A percentile compares a stretch with the other conserved stretches of the same genome.
These are phyloP conservation scores for Diorhabda sublineata DNA, from an alignment of 1,140 invertebrate genomes.

Conservation along the genomic window DNA sequence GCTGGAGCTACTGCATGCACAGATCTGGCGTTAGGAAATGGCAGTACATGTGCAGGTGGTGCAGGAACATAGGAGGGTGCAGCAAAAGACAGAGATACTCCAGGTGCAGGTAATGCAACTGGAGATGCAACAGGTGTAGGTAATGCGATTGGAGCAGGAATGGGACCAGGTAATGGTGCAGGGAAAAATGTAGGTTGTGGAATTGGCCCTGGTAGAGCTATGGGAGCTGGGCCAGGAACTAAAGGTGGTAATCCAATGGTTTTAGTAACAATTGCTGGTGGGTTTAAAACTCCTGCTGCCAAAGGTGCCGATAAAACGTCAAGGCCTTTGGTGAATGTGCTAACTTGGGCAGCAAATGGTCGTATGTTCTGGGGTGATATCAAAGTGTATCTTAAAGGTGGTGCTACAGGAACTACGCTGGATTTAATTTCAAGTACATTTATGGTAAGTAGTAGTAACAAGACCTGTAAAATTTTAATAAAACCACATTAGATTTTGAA, in stretches of 20 bases:
- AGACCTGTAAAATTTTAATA: background rate
- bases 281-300: conserved; percentile 30
- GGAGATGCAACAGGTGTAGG: background rate
- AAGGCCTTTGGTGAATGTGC: conserved; percentile 30
- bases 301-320: conserved; percentile 33
- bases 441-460: background rate
- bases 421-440: background rate
- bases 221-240: conserved; percentile 13
- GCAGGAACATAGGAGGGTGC: background rate
- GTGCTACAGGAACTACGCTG: conserved; percentile 9
- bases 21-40: conserved; percentile 13
- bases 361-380: conserved; percentile 31
- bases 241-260: conserved; percentile 16
- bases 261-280: conserved; percentile 23
- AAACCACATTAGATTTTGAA: background rate
- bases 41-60: background rate
- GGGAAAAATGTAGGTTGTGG: conserved; percentile 1
- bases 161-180: conserved; percentile 17
- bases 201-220: conserved; percentile 3
- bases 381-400: conserved; percentile 26
- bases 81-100: background rate
- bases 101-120: background rate
- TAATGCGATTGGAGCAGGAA: background rate
- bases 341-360: conserved; percentile 36
- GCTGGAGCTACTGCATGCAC: conserved; percentile 24